phyloP scores from a whole-genome alignment of 2,113 vertebrate genomes.

The Pristiophorus japonicus region DNA sequence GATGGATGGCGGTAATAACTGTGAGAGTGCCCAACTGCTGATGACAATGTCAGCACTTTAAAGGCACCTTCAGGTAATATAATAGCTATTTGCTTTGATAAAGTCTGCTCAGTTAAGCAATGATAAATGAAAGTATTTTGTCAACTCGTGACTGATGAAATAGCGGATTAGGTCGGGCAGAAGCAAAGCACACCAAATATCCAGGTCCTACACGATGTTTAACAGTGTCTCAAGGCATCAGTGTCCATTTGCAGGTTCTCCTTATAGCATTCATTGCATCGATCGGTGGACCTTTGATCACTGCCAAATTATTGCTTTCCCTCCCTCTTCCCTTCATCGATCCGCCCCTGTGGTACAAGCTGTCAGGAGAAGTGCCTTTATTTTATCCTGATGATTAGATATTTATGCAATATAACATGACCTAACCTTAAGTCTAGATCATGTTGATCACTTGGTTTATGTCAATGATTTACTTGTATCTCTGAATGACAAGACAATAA shows the following conservation, averaged over 20 bases:
- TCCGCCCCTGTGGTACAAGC: neutral
- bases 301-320: neutral
- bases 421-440: neutral
- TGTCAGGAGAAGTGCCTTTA: neutral
- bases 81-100: neutral
- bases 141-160: neutral
- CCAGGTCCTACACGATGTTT: neutral
- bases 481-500: neutral
- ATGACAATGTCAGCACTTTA: neutral
- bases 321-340: neutral
- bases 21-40: neutral
- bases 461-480: neutral
- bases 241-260: neutral
- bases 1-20: neutral
- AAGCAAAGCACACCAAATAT: neutral
- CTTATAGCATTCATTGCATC: neutral
- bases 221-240: neutral
- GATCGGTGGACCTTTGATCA: neutral
- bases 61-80: neutral
- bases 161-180: neutral
- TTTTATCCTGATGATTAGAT: neutral
- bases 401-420: neutral
- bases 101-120: neutral
- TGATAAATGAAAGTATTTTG: neutral
- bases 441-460: neutral